Percentiles rank a stretch among this genome's conserved stretches.
Conservation (phyloP, 2,888 invertebrate genomes). For the Tenthredo amoena region DNA sequence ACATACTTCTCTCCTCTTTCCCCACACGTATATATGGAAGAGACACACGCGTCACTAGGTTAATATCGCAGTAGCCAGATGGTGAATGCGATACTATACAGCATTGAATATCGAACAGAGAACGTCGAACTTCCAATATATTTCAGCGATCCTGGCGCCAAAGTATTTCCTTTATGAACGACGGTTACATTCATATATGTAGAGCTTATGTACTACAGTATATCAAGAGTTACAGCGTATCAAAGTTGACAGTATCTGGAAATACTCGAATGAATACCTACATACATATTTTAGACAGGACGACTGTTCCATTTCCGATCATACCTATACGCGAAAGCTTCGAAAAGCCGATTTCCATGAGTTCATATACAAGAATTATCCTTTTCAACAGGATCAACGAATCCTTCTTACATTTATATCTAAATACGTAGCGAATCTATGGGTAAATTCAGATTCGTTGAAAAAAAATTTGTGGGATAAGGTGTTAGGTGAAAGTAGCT, state of each 20-base stretch:
- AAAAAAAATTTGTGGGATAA: background rate
- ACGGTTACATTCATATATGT: background rate
- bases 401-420: background rate
- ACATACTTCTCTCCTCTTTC: background rate
- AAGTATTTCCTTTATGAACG: conserved; percentile 28
- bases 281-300: conserved; percentile 1
- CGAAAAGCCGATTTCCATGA: background rate
- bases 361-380: background rate
- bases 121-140: conserved; percentile 37
- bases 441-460: background rate
- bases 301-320: background rate
- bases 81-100: conserved; percentile 29
- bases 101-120: conserved; percentile 32
- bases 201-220: conserved; percentile 3
- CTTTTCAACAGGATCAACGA: background rate
- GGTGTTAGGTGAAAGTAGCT: background rate
- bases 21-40: background rate
- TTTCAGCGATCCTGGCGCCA: background rate
- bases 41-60: conserved; percentile 18
- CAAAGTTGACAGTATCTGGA: background rate
- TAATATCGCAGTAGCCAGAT: conserved; percentile 43
- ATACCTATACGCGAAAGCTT: background rate
- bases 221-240: background rate
- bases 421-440: background rate
- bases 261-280: background rate